Evolutionary conservation across 2,888 invertebrate genomes (phyloP).

Genomic region (Pseudanteris insignis): DNA sequence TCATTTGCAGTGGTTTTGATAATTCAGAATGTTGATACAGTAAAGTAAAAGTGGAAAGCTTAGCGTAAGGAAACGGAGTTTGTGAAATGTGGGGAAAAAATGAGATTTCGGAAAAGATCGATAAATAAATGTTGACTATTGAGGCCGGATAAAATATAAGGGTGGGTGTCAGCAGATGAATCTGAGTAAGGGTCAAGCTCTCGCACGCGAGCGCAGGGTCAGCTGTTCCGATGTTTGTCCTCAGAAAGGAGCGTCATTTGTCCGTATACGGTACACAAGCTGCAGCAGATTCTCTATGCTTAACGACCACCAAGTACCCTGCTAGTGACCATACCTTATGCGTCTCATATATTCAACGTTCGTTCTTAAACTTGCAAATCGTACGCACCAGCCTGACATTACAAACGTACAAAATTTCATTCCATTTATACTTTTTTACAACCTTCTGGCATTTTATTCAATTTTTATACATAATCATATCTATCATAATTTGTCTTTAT

Average conservation of each 20-base stretch:
- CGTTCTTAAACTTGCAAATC: too few relatives aligned
- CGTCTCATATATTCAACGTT: too few relatives aligned
- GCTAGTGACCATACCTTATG: slow-evolving; percentile 46
- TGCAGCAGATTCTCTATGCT: slow-evolving; percentile 53
- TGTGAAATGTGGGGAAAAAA: slow-evolving; percentile 15
- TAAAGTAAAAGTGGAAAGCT: neutral
- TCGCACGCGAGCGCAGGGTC: slow-evolving; percentile 63
- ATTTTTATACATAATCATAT: neutral
- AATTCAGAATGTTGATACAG: too few relatives aligned
- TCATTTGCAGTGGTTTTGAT: too few relatives aligned
- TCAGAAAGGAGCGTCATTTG: slow-evolving; percentile 52
- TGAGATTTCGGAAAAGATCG: slow-evolving; percentile 36
- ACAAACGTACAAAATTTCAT: too few relatives aligned
- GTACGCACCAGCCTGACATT: slow-evolving; percentile 28
- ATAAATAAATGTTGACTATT: slow-evolving; percentile 40
- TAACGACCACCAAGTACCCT: slow-evolving; percentile 51
- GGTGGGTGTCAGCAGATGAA: slow-evolving; percentile 63
- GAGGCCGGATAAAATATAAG: slow-evolving; percentile 43
- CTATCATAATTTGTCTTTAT: too few relatives aligned
- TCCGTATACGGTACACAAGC: slow-evolving; percentile 51
- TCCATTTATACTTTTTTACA: too few relatives aligned
- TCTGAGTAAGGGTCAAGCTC: slow-evolving; percentile 63
- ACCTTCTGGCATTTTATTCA: too few relatives aligned
- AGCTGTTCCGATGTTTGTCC: slow-evolving; percentile 66
- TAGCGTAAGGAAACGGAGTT: too few relatives aligned